Evolutionary conservation across 2,888 invertebrate genomes (phyloP).

Genomic region (Tricholauxania praeusta): DNA sequence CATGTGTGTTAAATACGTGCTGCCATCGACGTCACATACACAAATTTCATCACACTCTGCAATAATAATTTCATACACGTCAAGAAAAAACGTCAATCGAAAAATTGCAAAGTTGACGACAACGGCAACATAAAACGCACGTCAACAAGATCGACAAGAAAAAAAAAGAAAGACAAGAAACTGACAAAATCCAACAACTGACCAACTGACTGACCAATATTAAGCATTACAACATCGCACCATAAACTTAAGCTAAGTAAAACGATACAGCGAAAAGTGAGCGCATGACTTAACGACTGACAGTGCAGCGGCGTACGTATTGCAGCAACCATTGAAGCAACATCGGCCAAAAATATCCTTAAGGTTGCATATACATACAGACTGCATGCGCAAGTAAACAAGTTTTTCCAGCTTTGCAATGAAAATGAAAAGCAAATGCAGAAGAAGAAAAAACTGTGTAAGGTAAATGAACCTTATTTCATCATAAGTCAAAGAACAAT

Average conservation of each 20-base stretch:
- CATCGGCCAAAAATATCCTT: conserved; percentile 5
- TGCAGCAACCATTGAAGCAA: not conserved
- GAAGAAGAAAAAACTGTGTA: no score
- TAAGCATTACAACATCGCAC: conserved; percentile 25
- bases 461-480: not conserved
- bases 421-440: conserved; percentile 24
- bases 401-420: conserved; percentile 39
- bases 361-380: conserved; percentile 7
- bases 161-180: not conserved
- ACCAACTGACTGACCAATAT: conserved; percentile 36
- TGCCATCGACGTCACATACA: no score
- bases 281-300: not conserved
- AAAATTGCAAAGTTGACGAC: conserved; percentile 2
- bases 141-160: not conserved
- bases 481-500: not conserved
- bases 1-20: no score
- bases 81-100: conserved; percentile 15
- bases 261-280: not conserved
- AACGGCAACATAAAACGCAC: conserved; percentile 3
- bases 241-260: not conserved
- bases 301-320: not conserved
- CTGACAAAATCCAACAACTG: conserved; percentile 15
- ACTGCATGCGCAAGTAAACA: conserved; percentile 30
- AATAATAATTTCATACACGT: no score
- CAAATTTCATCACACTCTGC: no score